These are phyloP conservation scores for Leptoclinus maculatus DNA, from an alignment of 2,797 vertebrate genomes.

Conservation along the genomic window DNA sequence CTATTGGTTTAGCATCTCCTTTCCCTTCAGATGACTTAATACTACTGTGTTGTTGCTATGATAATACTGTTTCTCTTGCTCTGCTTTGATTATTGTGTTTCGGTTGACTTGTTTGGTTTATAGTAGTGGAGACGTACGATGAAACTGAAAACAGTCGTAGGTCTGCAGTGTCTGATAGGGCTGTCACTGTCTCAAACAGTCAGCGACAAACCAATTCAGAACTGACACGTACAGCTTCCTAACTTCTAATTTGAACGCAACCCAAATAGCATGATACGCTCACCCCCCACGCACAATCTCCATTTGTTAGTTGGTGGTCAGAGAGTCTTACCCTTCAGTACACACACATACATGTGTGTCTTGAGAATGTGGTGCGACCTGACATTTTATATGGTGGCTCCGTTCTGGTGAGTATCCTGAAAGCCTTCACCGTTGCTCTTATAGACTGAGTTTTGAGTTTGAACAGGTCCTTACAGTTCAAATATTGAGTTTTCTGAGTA, in stretches of 20 bases:
- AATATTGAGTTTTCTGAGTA: background rate
- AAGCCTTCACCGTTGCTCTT: background rate
- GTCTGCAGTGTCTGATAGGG: background rate
- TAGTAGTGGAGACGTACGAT: background rate
- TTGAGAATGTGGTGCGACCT: too few relatives aligned
- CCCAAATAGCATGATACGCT: background rate
- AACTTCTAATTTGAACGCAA: background rate
- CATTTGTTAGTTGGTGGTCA: background rate
- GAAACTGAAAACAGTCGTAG: background rate
- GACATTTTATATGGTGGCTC: background rate
- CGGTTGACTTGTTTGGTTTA: background rate
- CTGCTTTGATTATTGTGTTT: constrained; percentile 20
- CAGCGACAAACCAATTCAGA: too few relatives aligned
- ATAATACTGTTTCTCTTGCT: constrained; percentile 29
- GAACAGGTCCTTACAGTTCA: too few relatives aligned
- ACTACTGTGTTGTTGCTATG: constrained; percentile 33
- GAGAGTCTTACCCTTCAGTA: background rate
- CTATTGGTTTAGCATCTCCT: constrained; percentile 37
- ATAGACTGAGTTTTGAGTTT: too few relatives aligned
- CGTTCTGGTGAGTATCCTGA: background rate
- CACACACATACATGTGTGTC: too few relatives aligned
- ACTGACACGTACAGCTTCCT: background rate
- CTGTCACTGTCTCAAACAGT: background rate
- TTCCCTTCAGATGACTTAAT: constrained; percentile 22
- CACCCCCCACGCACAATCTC: background rate